Evolutionary conservation across 2,113 vertebrate genomes (phyloP), one percentile per base, ranked within the genome.

Genomic region (Podiceps cristatus): DNA sequence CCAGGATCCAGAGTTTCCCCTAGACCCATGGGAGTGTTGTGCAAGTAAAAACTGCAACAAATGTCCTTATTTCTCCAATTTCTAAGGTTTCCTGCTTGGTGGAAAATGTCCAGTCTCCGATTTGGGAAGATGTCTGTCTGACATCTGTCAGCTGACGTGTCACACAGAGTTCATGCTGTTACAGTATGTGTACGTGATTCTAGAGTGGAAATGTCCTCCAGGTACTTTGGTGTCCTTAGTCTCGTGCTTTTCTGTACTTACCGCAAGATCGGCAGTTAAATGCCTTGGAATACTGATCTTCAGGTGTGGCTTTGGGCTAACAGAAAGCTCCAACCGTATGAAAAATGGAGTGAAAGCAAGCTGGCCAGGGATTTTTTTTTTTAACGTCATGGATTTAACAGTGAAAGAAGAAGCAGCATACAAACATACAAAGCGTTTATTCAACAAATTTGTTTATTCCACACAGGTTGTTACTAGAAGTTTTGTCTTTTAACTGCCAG

Each of bases 111-210:
- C 5, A 8, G 13, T 73, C 72, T 79, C 42, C 35, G 60, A 0
- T 59, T 78, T 55, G 64, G 78, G 58, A 90, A 59, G 73, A 35
- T 62, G 37, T 37, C 37, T 37, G 37, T 37, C 37, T 37, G n/a
- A 8, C 8, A 2, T 62, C 95, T 86, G 86, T 31, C 55, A 35
- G 18, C 59, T 76, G 77, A 24, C 28, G n/a, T 53, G 18, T 77
- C 5, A 1, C 8, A 2, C 18, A 18, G 42, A 35, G 28, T 55
- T 83, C 28, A 6, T 17, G 17, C 81, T 45, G 18, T 44, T 52
- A 5, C 3, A 56, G n/a, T 64, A 13, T 0, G 2, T 49, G 0
- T 10, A 3, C 10, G 50, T 49, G 68, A 74, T 63, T 60, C 66
- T 58, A 63, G 67, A 56, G 29, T 27, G 83, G 72, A 72, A 73